phyloP scores from a whole-genome alignment of 1,140 invertebrate species.

The Globodera rostochiensis region DNA sequence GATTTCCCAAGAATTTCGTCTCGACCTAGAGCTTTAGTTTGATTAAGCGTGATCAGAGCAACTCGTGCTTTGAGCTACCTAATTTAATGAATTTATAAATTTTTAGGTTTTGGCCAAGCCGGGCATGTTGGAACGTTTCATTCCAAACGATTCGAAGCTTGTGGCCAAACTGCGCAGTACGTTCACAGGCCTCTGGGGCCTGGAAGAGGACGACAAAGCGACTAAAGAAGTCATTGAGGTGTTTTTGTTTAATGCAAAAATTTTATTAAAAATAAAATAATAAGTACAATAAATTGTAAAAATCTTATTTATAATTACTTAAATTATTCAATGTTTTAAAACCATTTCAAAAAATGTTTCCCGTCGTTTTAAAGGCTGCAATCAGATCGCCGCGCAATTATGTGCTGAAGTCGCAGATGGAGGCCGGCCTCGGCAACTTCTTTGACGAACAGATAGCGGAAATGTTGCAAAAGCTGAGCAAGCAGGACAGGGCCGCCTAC shows the following conservation, averaged over 20 bases:
- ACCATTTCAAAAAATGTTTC: background rate
- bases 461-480: constrained; percentile 18
- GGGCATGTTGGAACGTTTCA: constrained; percentile 9
- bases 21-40: no score
- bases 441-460: constrained; percentile 17
- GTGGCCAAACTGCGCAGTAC: background rate
- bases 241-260: no score
- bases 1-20: no score
- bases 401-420: constrained; percentile 17
- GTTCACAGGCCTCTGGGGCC: constrained; percentile 23
- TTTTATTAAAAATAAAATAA: no score
- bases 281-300: no score
- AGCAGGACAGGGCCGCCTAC: constrained; percentile 16
- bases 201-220: background rate
- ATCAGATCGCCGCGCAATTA: constrained; percentile 13
- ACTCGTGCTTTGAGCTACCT: no score
- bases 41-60: no score
- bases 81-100: no score
- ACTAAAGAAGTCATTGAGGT: constrained; percentile 12
- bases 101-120: constrained; percentile 4
- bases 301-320: no score
- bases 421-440: constrained; percentile 11
- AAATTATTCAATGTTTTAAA: no score
- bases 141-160: background rate
- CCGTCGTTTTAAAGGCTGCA: background rate